A percentile compares a stretch with the other conserved stretches of the same genome.
phyloP scores from a whole-genome alignment of 1,140 invertebrate genomes.

The Nasonia giraulti region DNA sequence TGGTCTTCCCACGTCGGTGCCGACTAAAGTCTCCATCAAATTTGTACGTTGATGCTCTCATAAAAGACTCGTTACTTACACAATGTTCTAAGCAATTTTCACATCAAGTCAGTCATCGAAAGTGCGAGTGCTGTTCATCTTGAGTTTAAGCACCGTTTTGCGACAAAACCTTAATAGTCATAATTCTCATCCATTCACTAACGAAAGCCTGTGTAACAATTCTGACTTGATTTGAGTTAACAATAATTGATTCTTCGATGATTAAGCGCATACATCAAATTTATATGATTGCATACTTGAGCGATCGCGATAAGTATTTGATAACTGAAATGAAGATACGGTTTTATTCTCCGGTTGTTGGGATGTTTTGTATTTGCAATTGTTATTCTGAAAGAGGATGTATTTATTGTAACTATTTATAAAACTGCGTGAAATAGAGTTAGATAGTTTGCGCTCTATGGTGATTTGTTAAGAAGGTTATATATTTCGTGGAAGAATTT shows the following conservation, averaged over 20 bases:
- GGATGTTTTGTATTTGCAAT: conserved; percentile 16
- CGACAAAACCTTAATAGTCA: not conserved
- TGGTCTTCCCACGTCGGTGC: conserved; percentile 77
- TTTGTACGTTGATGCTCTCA: conserved; percentile 81
- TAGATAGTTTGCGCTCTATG: not conserved
- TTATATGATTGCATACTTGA: conserved; percentile 2
- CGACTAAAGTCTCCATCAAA: conserved; percentile 82
- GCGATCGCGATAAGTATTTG: not conserved
- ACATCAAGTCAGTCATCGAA: conserved; percentile 41
- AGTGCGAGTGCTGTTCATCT: conserved; percentile 21
- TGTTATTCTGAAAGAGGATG: conserved; percentile 10
- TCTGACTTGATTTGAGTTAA: conserved; percentile 25
- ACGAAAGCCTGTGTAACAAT: conserved; percentile 3
- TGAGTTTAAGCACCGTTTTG: conserved; percentile 19
- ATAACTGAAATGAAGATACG: not conserved
- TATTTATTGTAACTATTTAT: conserved; percentile 43
- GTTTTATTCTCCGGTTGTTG: conserved; percentile 3
- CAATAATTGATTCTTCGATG: not conserved
- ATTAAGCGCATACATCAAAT: not conserved
- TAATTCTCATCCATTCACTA: conserved; percentile 40
- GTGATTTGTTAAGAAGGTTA: conserved; percentile 18
- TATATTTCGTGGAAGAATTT: not conserved
- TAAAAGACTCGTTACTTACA: conserved; percentile 49
- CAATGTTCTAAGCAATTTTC: conserved; percentile 47
- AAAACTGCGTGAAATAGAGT: conserved; percentile 6